Percentiles rank a stretch among this genome's conserved stretches.
These are phyloP conservation scores for Matsumurasca onukii DNA, from an alignment of 1,140 invertebrate species.

Conservation along the genomic window DNA sequence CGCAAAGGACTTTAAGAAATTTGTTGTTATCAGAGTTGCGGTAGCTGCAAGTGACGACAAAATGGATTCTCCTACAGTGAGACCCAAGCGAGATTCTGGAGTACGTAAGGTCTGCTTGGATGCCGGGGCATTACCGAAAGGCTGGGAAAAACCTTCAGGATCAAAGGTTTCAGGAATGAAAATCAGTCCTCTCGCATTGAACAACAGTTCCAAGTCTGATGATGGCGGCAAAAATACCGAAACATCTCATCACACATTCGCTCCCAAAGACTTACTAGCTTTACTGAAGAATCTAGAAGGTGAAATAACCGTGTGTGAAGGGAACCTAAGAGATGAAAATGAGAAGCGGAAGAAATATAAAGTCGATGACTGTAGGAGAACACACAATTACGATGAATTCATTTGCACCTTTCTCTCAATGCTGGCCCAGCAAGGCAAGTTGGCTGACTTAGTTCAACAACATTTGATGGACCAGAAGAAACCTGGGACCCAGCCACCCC, in stretches of 20 bases:
- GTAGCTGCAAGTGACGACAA: slow-evolving; percentile 51
- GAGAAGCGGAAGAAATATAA: slow-evolving; percentile 96
- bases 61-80: slow-evolving; percentile 33
- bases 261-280: slow-evolving; percentile 79
- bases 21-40: slow-evolving; percentile 63
- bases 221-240: slow-evolving; percentile 32
- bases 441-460: slow-evolving; percentile 89
- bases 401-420: slow-evolving; percentile 96
- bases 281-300: slow-evolving; percentile 83
- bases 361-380: slow-evolving; percentile 78
- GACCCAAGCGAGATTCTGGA: slow-evolving; percentile 14
- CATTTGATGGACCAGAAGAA: slow-evolving; percentile 54
- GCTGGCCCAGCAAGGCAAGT: slow-evolving; percentile 90
- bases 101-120: slow-evolving; percentile 40
- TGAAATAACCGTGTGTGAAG: slow-evolving; percentile 84
- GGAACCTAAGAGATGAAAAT: slow-evolving; percentile 88
- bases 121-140: slow-evolving; percentile 40
- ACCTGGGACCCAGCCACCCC: slow-evolving; percentile 23
- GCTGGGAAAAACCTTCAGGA: slow-evolving; percentile 39
- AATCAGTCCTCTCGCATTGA: slow-evolving; percentile 21
- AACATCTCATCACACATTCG: slow-evolving; percentile 65
- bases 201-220: slow-evolving; percentile 7
- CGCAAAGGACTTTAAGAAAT: slow-evolving; percentile 64
- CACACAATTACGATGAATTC: slow-evolving; percentile 97
- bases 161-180: slow-evolving; percentile 24